Conservation (phyloP, 2,797 vertebrate genomes). For the Sebastes diaconus region DNA sequence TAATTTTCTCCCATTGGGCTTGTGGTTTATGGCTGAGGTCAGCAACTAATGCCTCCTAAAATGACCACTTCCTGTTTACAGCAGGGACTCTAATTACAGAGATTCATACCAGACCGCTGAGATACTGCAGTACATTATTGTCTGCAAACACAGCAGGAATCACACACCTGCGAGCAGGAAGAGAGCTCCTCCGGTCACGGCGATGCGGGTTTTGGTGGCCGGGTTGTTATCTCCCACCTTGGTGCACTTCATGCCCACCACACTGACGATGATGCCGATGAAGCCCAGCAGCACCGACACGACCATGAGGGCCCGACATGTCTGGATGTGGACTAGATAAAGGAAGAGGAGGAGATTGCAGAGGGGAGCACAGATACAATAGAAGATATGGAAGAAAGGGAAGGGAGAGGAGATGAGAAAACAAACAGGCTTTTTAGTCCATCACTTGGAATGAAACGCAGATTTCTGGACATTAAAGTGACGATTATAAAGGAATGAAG, state of each 20-base stretch:
- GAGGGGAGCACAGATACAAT: background rate
- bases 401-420: constrained; percentile 5
- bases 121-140: background rate
- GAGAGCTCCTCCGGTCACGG: constrained; percentile 90
- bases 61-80: constrained; percentile 76
- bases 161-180: constrained; percentile 93
- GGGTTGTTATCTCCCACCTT: constrained; percentile 96
- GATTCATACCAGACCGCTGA: constrained; percentile 16
- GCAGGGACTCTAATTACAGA: constrained; percentile 53
- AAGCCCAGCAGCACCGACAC: constrained; percentile 94
- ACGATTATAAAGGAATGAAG: constrained; percentile 36
- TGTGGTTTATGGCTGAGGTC: constrained; percentile 51
- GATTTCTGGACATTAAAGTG: constrained; percentile 26
- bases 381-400: background rate
- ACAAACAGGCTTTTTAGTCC: constrained; percentile 12
- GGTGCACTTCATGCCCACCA: constrained; percentile 98
- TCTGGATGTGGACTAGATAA: constrained; percentile 93
- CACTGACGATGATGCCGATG: constrained; percentile 91
- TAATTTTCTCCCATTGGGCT: constrained; percentile 17
- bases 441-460: constrained; percentile 21
- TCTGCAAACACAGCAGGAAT: background rate
- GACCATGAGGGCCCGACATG: constrained; percentile 95
- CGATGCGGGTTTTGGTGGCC: constrained; percentile 89
- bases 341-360: background rate
- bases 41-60: constrained; percentile 50